phyloP scores from a whole-genome alignment of 2,888 invertebrate species.

The Ashinkailepas kermadecensis region DNA sequence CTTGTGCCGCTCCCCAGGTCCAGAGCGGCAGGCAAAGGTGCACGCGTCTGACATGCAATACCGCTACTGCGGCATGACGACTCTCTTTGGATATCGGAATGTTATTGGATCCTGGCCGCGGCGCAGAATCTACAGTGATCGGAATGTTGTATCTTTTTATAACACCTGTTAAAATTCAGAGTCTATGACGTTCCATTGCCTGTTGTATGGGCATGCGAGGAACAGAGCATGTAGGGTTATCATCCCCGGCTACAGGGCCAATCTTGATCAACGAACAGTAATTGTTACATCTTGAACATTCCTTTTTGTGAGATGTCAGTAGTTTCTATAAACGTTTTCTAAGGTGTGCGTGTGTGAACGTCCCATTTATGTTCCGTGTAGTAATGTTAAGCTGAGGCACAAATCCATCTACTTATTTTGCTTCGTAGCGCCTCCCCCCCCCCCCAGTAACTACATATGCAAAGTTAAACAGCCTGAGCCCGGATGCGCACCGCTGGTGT shows the following conservation, averaged over 20 bases:
- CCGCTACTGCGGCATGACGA: background rate
- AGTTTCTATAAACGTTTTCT: constrained; percentile 22
- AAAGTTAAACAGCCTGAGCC: background rate
- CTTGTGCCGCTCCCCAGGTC: too few relatives aligned
- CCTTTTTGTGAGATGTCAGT: constrained; percentile 22
- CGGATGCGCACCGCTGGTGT: background rate
- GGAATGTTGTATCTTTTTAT: constrained; percentile 20
- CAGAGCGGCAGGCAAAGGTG: too few relatives aligned
- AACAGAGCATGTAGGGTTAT: background rate
- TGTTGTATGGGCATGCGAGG: background rate
- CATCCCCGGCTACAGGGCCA: constrained; percentile 1
- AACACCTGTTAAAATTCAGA: constrained; percentile 21
- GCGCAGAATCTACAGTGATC: background rate
- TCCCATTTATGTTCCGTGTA: constrained; percentile 12
- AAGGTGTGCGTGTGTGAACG: constrained; percentile 17
- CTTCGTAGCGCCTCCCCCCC: background rate
- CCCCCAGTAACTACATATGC: constrained; percentile 3
- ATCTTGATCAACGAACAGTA: constrained; percentile 21
- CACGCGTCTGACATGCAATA: background rate
- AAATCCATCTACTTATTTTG: constrained; percentile 20
- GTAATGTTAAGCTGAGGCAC: constrained; percentile 15
- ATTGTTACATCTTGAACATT: constrained; percentile 20
- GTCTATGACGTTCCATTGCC: background rate
- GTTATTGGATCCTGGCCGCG: background rate
- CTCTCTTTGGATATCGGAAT: background rate